phyloP scores from a whole-genome alignment of 1,140 invertebrate genomes.

The Calliopsis andreniformis region DNA sequence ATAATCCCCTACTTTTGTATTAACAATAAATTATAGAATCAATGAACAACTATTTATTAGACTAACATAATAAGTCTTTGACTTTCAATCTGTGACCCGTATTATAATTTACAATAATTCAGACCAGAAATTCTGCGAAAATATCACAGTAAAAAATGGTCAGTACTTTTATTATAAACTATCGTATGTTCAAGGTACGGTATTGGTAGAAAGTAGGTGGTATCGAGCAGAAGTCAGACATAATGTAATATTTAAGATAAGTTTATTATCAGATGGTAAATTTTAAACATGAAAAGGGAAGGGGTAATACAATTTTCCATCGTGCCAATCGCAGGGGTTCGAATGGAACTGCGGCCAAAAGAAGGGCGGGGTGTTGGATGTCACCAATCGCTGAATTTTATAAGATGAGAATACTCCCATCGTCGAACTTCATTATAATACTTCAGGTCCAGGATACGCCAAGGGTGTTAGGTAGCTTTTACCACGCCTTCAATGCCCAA shows the following conservation, averaged over 20 bases:
- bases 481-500: constrained; percentile 37
- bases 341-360: constrained; percentile 7
- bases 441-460: constrained; percentile 47
- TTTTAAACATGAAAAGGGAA: constrained; percentile 9
- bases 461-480: constrained; percentile 12
- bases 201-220: not conserved
- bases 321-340: not conserved
- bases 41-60: no score
- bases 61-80: no score
- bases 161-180: no score
- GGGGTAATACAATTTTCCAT: not conserved
- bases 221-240: not conserved
- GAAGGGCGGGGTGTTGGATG: not conserved
- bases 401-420: constrained; percentile 20
- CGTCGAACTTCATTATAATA: constrained; percentile 35
- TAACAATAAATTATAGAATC: no score
- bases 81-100: no score
- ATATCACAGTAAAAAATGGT: no score
- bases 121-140: no score
- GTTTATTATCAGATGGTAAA: constrained; percentile 38
- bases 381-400: constrained; percentile 35
- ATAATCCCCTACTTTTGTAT: no score
- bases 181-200: not conserved
- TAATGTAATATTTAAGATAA: constrained; percentile 28
- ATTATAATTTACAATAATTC: no score